Evolutionary conservation across 2,888 invertebrate species (phyloP), one percentile per base, ranked within the genome.

Genomic region (Zaprionus lineosus): DNA sequence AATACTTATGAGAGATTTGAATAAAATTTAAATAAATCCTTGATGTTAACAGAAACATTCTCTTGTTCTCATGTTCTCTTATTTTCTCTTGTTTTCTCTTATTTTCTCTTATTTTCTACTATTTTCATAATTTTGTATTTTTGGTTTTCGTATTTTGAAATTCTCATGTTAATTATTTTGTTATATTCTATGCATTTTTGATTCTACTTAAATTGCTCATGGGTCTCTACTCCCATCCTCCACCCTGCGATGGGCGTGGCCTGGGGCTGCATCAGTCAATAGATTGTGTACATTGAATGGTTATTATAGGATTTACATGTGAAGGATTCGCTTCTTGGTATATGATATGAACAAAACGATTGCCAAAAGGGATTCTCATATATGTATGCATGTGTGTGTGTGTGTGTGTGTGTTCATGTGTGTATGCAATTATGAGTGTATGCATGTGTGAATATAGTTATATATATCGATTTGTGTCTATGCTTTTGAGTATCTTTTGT

Each of bases 271-370:
- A 36, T 33, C 75, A 74, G 83, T 74, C 79, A 82, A 84, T 70
- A 82, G 84, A 82, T 81, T 66, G 82, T 52, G 47, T 57, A 12
- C 33, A 24, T 34, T 71, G 11, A 44, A 36, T 34, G 7, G n/a
- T 12, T 37, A 28, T 33, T 46, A n/a, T 24, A 41, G 24, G 51
- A 29, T 29, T 8, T 24, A 18, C 24, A 47, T 52, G 33, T 26
- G 5, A 16, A 31, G 48, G 43, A 37, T 43, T 69, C 29, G 36
- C 26, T 56, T 37, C 29, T 56, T 60, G 26, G 36, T 47, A 76
- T 59, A 55, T 78, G 79, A 79, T 85, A 79, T 79, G 85, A 79
- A 85, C 73, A 46, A 59, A 84, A 68, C 67, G 84, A 76, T 85
- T 73, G 85, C 65, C 79, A 57, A 61, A 57, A 51, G 51, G 41